Percentiles rank a stretch among this genome's conserved stretches.
These are phyloP conservation scores for Struthidea cinerea DNA, from an alignment of 2,113 vertebrate genomes.

Conservation along the genomic window DNA sequence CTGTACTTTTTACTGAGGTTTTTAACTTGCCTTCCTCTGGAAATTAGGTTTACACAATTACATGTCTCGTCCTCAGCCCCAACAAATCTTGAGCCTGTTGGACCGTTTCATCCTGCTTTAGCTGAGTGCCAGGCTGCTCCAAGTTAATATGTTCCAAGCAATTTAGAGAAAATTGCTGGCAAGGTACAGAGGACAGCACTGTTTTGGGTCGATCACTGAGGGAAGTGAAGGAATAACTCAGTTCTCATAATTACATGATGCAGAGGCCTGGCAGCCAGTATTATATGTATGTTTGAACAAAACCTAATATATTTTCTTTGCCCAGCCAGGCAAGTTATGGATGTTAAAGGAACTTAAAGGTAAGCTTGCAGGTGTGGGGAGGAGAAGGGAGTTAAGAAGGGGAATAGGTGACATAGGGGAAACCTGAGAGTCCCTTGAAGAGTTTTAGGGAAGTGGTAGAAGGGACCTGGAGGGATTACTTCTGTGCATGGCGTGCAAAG, in stretches of 20 bases:
- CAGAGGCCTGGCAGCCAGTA: background rate
- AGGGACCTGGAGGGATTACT: background rate
- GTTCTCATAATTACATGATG: background rate
- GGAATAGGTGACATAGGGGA: background rate
- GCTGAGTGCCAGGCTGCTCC: background rate
- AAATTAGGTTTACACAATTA: constrained; percentile 12
- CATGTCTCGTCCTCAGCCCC: background rate
- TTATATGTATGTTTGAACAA: background rate
- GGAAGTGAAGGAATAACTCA: background rate
- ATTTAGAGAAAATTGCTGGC: constrained; percentile 12
- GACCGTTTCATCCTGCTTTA: background rate
- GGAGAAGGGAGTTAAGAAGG: background rate
- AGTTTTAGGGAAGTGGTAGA: background rate
- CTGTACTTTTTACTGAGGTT: background rate
- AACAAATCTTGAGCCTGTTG: constrained; percentile 13
- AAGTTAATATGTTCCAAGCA: background rate
- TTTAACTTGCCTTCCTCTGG: background rate
- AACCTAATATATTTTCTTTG: background rate
- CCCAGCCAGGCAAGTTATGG: background rate
- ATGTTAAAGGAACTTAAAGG: background rate
- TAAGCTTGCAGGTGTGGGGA: background rate
- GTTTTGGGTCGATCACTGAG: background rate
- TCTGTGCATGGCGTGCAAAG: background rate
- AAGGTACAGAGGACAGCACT: background rate
- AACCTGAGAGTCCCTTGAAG: background rate